phyloP scores from a whole-genome alignment of 2,113 vertebrate species.

The Vidua macroura region DNA sequence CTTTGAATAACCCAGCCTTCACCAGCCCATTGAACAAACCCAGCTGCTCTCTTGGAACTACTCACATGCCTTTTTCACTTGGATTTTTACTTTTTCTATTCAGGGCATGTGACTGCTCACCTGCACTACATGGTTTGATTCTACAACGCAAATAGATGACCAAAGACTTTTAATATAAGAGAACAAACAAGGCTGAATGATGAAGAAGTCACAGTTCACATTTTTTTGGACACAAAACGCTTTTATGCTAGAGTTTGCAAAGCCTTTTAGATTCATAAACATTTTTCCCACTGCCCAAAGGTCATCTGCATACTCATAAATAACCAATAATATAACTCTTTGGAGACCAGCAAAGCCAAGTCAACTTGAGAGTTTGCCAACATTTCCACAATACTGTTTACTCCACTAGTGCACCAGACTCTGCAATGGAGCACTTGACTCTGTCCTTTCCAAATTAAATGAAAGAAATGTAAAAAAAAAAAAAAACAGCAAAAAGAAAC shows the following conservation, averaged over 20 bases:
- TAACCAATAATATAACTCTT: slow-evolving; percentile 54
- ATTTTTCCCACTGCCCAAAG: slow-evolving; percentile 43
- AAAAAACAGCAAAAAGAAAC: not conserved
- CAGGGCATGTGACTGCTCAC: not conserved
- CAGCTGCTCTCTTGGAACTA: not conserved
- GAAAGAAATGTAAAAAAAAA: not conserved
- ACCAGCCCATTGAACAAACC: not conserved
- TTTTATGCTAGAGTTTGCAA: slow-evolving; percentile 18
- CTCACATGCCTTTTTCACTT: not conserved
- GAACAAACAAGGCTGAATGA: not conserved
- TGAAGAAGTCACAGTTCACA: slow-evolving; percentile 51
- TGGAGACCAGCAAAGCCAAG: slow-evolving; percentile 35
- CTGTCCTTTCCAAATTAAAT: slow-evolving; percentile 4
- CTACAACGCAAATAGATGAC: not conserved
- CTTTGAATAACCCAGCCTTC: slow-evolving; percentile 4
- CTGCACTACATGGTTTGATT: not conserved
- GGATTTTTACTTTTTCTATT: slow-evolving; percentile 3
- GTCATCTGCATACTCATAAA: slow-evolving; percentile 53
- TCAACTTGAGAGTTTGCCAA: slow-evolving; percentile 50
- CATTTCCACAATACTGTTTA: slow-evolving; percentile 46
- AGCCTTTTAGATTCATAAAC: slow-evolving; percentile 59
- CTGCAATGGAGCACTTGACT: slow-evolving; percentile 24
- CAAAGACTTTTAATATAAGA: slow-evolving; percentile 8
- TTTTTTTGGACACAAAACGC: slow-evolving; percentile 35
- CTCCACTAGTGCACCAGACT: slow-evolving; percentile 10